Conservation (phyloP, 2,888 invertebrate genomes). For the Tricholauxania praeusta region DNA sequence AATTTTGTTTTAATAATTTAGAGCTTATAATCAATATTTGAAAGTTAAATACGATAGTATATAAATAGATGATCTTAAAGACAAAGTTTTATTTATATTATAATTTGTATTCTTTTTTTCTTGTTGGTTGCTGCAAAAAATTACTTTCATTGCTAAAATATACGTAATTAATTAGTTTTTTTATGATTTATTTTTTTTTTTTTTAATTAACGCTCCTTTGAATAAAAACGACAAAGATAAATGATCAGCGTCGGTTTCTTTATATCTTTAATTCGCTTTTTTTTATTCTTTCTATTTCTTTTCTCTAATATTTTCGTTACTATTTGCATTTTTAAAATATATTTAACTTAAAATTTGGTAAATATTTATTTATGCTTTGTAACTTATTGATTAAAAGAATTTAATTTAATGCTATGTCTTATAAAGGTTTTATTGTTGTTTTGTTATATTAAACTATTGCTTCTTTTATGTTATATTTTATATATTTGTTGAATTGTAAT, state of each 20-base stretch:
- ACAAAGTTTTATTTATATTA: not conserved
- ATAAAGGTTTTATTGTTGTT: not conserved
- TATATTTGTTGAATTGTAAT: constrained; percentile 11
- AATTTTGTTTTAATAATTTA: constrained; percentile 6
- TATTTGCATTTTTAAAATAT: no score
- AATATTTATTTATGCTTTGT: no score
- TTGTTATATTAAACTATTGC: constrained; percentile 3
- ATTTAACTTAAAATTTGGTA: no score
- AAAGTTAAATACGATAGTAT: not conserved
- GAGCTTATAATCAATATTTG: constrained; percentile 3
- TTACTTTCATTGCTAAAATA: constrained; percentile 24
- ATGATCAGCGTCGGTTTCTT: not conserved
- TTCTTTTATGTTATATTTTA: constrained; percentile 14
- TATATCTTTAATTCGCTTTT: not conserved
- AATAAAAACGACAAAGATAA: not conserved
- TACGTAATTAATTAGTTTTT: constrained; percentile 16
- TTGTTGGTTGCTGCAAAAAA: constrained; percentile 15
- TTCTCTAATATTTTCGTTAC: not conserved
- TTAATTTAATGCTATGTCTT: constrained; percentile 1
- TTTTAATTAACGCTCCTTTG: not conserved
- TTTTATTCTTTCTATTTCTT: constrained; percentile 11
- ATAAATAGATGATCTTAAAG: not conserved
- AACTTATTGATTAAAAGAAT: no score
- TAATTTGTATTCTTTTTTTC: constrained; percentile 5
- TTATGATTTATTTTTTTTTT: not conserved